Percentiles rank a stretch among this genome's conserved stretches.
Conservation (phyloP, 1,140 invertebrate species). For the Drosophila repletoides region DNA sequence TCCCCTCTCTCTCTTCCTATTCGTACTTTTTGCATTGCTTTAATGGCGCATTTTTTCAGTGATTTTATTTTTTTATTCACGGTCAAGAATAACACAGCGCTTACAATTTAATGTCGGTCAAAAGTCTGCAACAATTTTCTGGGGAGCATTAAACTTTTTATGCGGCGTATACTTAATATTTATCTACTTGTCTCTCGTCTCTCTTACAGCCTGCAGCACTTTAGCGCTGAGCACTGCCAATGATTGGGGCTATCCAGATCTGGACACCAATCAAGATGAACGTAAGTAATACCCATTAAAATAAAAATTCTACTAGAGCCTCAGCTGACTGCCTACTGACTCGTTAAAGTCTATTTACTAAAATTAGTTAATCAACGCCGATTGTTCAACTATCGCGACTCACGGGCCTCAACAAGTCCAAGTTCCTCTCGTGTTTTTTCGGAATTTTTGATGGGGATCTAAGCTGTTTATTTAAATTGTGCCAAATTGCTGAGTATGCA, state of each 20-base stretch:
- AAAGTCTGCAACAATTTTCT: constrained; percentile 37
- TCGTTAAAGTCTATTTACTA: constrained; percentile 54
- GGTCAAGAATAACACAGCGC: constrained; percentile 9
- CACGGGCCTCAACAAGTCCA: constrained; percentile 22
- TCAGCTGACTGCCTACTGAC: constrained; percentile 8
- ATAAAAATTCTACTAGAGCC: constrained; percentile 28
- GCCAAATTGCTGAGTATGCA: constrained; percentile 64
- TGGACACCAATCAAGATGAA: constrained; percentile 63
- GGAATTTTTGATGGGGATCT: constrained; percentile 14
- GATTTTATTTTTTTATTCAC: constrained; percentile 22
- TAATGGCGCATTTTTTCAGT: background rate
- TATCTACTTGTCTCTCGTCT: background rate
- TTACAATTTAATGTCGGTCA: constrained; percentile 43
- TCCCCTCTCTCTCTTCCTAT: background rate
- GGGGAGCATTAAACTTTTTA: constrained; percentile 36
- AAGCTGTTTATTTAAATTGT: constrained; percentile 56
- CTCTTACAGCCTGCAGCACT: constrained; percentile 47
- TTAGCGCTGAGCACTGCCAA: constrained; percentile 35
- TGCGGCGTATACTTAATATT: constrained; percentile 47
- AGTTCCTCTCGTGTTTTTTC: too few species aligned
- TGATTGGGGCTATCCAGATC: constrained; percentile 72
- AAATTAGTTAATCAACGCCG: constrained; percentile 73
- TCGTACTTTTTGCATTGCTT: constrained; percentile 11
- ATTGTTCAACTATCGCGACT: constrained; percentile 19
- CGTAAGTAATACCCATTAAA: constrained; percentile 66